A percentile compares a stretch with the other conserved stretches of the same genome.
These are phyloP conservation scores for Baronia brevicornis DNA, from an alignment of 2,888 invertebrate genomes.

Conservation along the genomic window DNA sequence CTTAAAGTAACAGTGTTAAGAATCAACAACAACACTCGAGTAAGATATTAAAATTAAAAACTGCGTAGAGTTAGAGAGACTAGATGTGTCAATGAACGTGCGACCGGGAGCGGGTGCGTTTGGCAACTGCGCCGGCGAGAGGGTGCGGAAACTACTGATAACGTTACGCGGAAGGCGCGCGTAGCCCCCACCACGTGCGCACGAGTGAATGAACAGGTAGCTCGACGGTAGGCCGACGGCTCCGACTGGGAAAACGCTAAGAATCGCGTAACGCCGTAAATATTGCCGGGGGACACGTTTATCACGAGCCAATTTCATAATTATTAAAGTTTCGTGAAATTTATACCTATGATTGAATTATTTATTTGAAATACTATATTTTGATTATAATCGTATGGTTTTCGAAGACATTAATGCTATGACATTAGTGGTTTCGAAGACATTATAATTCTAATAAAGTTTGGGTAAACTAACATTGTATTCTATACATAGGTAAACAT, in stretches of 20 bases:
- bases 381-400: too few relatives aligned
- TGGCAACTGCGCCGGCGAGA: constrained; percentile 65
- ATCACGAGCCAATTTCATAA: constrained; percentile 1
- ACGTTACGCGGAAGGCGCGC: constrained; percentile 71
- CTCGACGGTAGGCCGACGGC: constrained; percentile 47
- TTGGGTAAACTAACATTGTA: too few relatives aligned
- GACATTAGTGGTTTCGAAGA: too few relatives aligned
- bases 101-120: constrained; percentile 68
- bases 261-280: constrained; percentile 20
- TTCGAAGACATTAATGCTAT: too few relatives aligned
- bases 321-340: too few relatives aligned
- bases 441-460: too few relatives aligned
- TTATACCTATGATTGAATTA: too few relatives aligned
- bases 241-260: constrained; percentile 32
- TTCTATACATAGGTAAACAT: too few relatives aligned
- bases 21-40: constrained; percentile 22
- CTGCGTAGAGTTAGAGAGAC: constrained; percentile 30
- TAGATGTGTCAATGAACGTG: constrained; percentile 64
- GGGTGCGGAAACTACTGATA: constrained; percentile 74
- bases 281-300: not conserved
- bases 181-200: constrained; percentile 55
- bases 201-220: constrained; percentile 66
- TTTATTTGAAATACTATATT: too few relatives aligned
- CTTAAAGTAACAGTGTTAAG: constrained; percentile 1
- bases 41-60: constrained; percentile 8